Evolutionary conservation across 92 coral and sea anemone species (phyloP).

Genomic region (Phenganax stokvisi): DNA sequence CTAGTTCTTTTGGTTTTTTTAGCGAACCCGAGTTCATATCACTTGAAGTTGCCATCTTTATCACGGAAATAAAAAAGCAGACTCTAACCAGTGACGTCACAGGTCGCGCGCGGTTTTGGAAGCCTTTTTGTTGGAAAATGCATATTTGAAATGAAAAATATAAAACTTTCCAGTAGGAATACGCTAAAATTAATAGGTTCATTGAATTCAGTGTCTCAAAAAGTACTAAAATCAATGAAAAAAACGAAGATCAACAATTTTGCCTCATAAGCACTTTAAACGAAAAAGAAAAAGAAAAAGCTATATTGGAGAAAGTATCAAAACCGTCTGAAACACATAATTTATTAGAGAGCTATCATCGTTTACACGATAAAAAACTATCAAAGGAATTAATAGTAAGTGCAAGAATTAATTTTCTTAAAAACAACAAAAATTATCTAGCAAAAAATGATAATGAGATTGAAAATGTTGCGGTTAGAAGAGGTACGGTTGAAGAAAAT

Average conservation of each 20-base stretch:
- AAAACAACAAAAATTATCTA: too few relatives aligned
- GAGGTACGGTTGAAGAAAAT: too few relatives aligned
- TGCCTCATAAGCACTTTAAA: background rate
- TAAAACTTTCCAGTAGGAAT: constrained; percentile 13
- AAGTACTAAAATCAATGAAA: background rate
- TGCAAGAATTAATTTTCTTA: too few relatives aligned
- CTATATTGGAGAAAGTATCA: too few relatives aligned
- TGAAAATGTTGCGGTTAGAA: too few relatives aligned
- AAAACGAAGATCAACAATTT: background rate
- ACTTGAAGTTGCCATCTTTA: constrained; percentile 24
- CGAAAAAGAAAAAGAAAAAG: too few relatives aligned
- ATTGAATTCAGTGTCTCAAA: constrained; percentile 2
- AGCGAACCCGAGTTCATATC: background rate
- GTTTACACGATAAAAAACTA: too few relatives aligned
- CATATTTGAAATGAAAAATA: constrained; percentile 12
- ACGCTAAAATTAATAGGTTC: constrained; percentile 19
- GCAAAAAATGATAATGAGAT: too few relatives aligned
- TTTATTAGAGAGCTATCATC: too few relatives aligned
- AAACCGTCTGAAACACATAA: too few relatives aligned
- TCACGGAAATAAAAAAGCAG: background rate
- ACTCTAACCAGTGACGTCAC: constrained; percentile 42
- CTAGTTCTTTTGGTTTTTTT: constrained; percentile 9
- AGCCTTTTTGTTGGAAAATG: constrained; percentile 14
- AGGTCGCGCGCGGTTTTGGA: constrained; percentile 27
- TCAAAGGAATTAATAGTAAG: too few relatives aligned